phyloP scores from a whole-genome alignment of 1,140 invertebrate species.

The Sesamia nonagrioides region DNA sequence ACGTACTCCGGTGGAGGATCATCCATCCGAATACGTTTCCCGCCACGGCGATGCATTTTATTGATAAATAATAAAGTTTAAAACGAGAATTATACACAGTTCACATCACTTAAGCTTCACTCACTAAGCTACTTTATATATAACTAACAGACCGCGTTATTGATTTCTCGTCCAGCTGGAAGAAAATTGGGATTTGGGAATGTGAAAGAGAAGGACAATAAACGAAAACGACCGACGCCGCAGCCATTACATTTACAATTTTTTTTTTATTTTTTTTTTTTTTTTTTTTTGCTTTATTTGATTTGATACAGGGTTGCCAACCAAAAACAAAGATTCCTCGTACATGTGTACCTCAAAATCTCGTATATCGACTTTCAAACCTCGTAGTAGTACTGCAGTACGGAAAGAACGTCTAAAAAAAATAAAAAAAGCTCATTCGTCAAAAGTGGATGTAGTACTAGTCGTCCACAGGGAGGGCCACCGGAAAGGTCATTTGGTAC shows the following conservation, averaged over 20 bases:
- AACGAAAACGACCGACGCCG: constrained; percentile 29
- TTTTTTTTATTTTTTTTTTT: too few species aligned
- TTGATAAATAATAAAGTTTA: constrained; percentile 1
- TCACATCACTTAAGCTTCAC: constrained; percentile 7
- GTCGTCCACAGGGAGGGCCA: too few species aligned
- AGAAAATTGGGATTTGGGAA: background rate
- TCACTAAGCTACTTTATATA: background rate
- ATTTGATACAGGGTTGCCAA: too few species aligned
- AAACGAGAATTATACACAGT: background rate
- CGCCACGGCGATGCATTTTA: constrained; percentile 93
- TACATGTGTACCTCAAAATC: too few species aligned
- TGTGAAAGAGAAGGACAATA: background rate
- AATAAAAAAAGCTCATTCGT: too few species aligned
- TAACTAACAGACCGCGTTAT: background rate
- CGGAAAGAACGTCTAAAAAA: too few species aligned
- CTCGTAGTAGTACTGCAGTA: too few species aligned
- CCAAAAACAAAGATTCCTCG: too few species aligned
- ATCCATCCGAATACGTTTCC: constrained; percentile 96
- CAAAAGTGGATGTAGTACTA: too few species aligned
- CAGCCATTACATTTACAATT: constrained; percentile 49
- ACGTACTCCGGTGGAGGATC: constrained; percentile 96
- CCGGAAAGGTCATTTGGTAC: too few species aligned
- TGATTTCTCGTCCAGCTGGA: background rate
- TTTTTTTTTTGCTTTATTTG: too few species aligned
- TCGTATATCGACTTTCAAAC: too few species aligned